phyloP scores from a whole-genome alignment of 1,140 invertebrate genomes.

The Trachelipus rathkii region DNA sequence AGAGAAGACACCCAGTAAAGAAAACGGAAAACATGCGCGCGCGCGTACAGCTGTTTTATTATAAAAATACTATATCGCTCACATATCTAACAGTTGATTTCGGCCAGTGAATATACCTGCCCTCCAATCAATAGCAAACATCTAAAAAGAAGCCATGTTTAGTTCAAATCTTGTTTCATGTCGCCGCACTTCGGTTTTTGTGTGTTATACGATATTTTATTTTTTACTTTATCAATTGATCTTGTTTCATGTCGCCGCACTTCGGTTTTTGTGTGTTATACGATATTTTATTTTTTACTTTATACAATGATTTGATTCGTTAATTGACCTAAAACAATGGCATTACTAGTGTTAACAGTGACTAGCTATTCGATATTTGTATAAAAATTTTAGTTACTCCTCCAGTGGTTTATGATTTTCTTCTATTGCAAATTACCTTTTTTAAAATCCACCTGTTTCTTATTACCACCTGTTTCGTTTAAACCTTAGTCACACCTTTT shows the following conservation, averaged over 20 bases:
- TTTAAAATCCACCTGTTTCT: not conserved
- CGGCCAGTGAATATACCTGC: not conserved
- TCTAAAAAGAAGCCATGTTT: conserved; percentile 1
- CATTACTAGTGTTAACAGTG: too few species aligned
- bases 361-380: too few species aligned
- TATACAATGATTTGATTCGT: too few species aligned
- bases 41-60: not conserved
- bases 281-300: too few species aligned
- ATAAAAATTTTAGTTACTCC: too few species aligned
- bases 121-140: conserved; percentile 8
- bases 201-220: too few species aligned
- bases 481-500: not conserved
- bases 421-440: too few species aligned
- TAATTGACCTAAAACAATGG: too few species aligned
- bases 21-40: not conserved
- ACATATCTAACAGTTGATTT: not conserved
- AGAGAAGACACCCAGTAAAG: too few species aligned
- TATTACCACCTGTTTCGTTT: not conserved
- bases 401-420: too few species aligned
- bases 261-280: not conserved
- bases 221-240: not conserved
- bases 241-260: not conserved
- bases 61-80: too few species aligned
- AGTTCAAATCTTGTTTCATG: not conserved
- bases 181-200: not conserved